These are phyloP conservation scores for Aptenodytes patagonicus DNA, from an alignment of 2,113 vertebrate genomes.

Conservation along the genomic window DNA sequence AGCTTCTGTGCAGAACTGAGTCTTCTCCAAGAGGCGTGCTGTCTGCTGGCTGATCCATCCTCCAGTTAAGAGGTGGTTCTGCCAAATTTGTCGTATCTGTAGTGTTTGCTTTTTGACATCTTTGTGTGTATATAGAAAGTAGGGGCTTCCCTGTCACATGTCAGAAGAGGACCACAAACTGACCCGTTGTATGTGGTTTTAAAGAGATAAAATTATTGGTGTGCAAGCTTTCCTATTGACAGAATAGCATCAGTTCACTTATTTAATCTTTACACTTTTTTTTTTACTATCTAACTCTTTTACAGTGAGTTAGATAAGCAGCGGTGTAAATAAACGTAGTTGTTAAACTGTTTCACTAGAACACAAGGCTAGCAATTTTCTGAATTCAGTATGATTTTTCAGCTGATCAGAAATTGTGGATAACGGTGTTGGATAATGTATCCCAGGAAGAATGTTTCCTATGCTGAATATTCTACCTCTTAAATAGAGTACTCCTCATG, in stretches of 20 bases:
- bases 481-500: constrained; percentile 20
- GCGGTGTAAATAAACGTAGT: neutral
- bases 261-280: neutral
- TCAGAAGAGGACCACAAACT: neutral
- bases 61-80: neutral
- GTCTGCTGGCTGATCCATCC: neutral
- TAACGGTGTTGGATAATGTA: neutral
- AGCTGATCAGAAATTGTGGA: neutral
- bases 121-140: neutral
- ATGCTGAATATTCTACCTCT: neutral
- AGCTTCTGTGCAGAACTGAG: neutral
- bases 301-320: neutral
- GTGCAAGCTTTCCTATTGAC: neutral
- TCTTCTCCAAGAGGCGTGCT: neutral
- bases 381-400: neutral
- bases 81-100: neutral
- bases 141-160: neutral
- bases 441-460: neutral
- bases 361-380: neutral
- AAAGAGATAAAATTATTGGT: neutral
- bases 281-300: neutral
- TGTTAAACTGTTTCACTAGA: neutral
- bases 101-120: neutral
- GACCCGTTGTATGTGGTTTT: neutral
- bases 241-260: neutral